Percentiles rank a stretch among this genome's conserved stretches.
Evolutionary conservation across 2,888 invertebrate genomes (phyloP).

Genomic region (Tenthredo scrophulariae): DNA sequence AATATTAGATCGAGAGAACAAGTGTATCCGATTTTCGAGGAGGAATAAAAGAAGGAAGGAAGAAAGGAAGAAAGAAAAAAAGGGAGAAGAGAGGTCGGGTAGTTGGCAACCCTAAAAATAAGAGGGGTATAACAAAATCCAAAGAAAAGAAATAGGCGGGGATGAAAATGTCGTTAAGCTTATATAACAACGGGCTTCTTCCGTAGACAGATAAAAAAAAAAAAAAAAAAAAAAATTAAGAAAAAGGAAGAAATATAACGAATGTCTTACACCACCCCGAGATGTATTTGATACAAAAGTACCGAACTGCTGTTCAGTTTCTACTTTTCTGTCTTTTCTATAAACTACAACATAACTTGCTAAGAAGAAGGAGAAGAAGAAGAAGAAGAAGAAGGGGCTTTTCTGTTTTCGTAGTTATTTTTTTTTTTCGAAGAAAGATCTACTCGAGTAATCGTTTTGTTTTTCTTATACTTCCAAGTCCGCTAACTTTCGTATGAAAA

Average conservation of each 20-base stretch:
- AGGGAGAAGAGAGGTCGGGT: background rate
- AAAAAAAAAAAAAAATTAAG: background rate
- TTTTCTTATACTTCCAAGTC: background rate
- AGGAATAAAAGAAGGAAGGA: background rate
- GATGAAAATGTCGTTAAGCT: constrained; percentile 63
- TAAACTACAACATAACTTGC: background rate
- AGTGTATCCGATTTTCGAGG: constrained; percentile 47
- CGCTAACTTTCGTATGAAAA: background rate
- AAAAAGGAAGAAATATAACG: constrained; percentile 17
- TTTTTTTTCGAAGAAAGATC: background rate
- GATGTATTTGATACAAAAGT: constrained; percentile 14
- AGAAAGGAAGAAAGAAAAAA: background rate
- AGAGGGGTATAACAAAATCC: constrained; percentile 58
- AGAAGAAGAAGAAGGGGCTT: background rate
- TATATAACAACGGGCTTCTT: constrained; percentile 34
- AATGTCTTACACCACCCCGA: background rate
- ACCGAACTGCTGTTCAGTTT: background rate
- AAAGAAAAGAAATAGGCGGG: constrained; percentile 66
- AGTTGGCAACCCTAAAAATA: constrained; percentile 56
- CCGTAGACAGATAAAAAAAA: background rate
- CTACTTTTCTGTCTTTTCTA: background rate
- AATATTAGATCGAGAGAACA: constrained; percentile 42
- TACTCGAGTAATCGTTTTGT: constrained; percentile 24
- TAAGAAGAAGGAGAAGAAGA: background rate
- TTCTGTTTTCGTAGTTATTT: background rate